Evolutionary conservation across 2,797 vertebrate species (phyloP).

Genomic region (Poecile montanus): DNA sequence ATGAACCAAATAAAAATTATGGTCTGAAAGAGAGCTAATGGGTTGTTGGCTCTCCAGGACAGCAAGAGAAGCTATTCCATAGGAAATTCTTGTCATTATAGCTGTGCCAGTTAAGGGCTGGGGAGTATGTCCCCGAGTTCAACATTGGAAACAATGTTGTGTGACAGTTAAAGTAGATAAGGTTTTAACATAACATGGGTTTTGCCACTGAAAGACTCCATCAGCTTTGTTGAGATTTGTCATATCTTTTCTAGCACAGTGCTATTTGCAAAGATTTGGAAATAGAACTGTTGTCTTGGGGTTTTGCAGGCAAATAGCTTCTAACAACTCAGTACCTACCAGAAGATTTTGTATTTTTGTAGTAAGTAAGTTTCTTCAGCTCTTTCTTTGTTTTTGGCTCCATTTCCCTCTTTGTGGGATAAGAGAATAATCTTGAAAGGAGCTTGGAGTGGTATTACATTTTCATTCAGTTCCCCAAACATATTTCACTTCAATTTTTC

Average conservation of each 20-base stretch:
- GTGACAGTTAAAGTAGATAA: not conserved
- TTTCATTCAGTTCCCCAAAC: not conserved
- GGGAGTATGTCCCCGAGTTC: not conserved
- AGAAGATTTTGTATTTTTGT: not conserved
- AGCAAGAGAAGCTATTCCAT: not conserved
- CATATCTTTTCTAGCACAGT: not conserved
- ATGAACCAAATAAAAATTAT: not conserved
- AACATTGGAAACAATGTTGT: not conserved
- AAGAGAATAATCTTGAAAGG: not conserved
- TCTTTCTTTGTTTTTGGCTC: not conserved
- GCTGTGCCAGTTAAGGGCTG: not conserved
- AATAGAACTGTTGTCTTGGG: not conserved
- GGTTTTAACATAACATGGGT: not conserved
- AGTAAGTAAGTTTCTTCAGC: not conserved
- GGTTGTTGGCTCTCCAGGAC: not conserved
- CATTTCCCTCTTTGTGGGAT: fast-evolving
- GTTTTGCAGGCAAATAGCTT: not conserved
- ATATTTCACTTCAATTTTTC: not conserved
- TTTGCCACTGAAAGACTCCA: not conserved
- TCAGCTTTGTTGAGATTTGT: not conserved
- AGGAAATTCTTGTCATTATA: not conserved
- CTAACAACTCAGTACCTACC: not conserved
- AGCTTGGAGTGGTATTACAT: not conserved
- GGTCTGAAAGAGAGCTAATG: not conserved
- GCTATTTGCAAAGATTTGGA: not conserved